Percentiles rank a stretch among this genome's conserved stretches.
Evolutionary conservation across 1,140 invertebrate species (phyloP).

Genomic region (Bilobella aurantiaca): DNA sequence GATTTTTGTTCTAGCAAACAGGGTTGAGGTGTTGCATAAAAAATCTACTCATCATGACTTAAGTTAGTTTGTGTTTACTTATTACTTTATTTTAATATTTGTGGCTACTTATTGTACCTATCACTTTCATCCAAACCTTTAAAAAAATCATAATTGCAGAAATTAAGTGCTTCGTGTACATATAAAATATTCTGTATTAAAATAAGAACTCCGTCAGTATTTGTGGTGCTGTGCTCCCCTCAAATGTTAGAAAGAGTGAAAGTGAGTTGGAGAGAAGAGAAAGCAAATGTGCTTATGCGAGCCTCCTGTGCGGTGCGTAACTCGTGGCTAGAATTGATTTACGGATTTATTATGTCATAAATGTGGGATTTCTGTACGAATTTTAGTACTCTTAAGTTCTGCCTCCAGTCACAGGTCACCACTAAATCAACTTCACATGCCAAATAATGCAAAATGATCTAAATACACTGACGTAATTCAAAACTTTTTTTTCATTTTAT

Average conservation of each 20-base stretch:
- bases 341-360: slow-evolving; percentile 4
- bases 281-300: background rate
- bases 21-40: too few species aligned
- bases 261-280: background rate
- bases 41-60: too few species aligned
- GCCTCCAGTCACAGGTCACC: background rate
- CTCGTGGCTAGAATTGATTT: background rate
- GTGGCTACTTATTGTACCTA: too few species aligned
- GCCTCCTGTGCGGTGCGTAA: background rate
- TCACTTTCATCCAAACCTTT: too few species aligned
- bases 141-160: too few species aligned
- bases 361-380: background rate
- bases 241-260: background rate
- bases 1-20: too few species aligned
- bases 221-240: too few species aligned
- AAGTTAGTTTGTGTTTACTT: too few species aligned
- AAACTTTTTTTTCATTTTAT: too few species aligned
- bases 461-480: too few species aligned
- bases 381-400: background rate
- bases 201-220: background rate
- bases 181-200: background rate
- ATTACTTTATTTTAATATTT: too few species aligned
- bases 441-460: background rate
- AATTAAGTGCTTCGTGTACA: background rate
- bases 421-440: background rate